Conservation (phyloP, 2,797 vertebrate genomes). For the Leontocebus nigricollis region DNA sequence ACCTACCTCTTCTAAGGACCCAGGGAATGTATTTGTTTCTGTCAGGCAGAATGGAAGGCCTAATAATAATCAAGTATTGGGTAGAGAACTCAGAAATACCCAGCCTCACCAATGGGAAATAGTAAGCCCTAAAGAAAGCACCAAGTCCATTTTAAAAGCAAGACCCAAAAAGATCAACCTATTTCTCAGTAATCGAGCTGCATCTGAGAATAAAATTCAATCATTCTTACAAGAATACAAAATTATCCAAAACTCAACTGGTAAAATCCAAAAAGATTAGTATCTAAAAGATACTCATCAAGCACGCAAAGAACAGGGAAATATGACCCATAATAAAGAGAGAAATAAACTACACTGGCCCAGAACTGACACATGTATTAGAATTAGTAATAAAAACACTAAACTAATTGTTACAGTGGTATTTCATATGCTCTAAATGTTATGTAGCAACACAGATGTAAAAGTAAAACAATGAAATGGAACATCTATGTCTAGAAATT, state of each 20-base stretch:
- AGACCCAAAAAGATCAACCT: not conserved
- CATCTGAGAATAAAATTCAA: not conserved
- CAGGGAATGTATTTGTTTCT: not conserved
- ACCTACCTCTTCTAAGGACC: too few relatives aligned
- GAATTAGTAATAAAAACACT: not conserved
- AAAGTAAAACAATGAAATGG: not conserved
- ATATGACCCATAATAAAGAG: not conserved
- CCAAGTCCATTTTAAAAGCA: not conserved
- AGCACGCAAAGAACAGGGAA: not conserved
- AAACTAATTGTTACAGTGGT: not conserved
- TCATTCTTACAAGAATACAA: not conserved
- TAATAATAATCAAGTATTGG: not conserved
- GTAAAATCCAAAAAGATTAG: not conserved
- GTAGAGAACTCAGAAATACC: not conserved
- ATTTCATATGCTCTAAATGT: not conserved
- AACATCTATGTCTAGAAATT: not conserved
- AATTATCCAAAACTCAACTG: not conserved
- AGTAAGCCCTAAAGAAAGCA: not conserved
- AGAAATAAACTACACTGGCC: not conserved
- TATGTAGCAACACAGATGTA: not conserved
- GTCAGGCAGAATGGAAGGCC: not conserved
- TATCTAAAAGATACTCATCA: not conserved
- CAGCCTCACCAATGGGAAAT: not conserved
- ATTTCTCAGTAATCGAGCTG: too few relatives aligned
- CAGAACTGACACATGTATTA: not conserved